Evolutionary conservation across 2,113 vertebrate genomes (phyloP), one percentile per base, ranked within the genome.

Genomic region (Corythaixoides concolor): DNA sequence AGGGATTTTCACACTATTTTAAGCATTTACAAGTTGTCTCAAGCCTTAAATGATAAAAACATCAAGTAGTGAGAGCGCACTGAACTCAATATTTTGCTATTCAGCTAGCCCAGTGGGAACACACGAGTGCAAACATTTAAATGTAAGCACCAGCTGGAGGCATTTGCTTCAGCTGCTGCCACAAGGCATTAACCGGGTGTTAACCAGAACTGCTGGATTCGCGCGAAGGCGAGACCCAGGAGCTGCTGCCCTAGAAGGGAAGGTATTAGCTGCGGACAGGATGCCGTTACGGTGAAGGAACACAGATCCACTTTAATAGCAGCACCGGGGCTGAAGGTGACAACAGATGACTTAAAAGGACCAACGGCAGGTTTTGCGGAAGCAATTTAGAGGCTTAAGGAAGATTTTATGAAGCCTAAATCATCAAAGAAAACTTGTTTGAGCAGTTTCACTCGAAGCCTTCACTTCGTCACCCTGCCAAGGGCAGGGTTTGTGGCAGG

Each of bases 11-110:
- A 75, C 1, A 1, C 88, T 96, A 96, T 96, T 95, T 94, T 84
- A 94, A 93, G 86, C 76, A 87, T 94, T 95, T 96, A 85, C 72
- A 95, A 97, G 92, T 94, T 92, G 83, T 95, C 93, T 95, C 85
- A 86, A 93, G 95, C 88, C 92, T 94, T 86, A 93, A 93, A 88
- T 1, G 68, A 94, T 19, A 73, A 93, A 93, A 96, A 88, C 95
- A 89, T 85, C 70, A 53, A 96, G 93, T 32, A 83, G 89, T 72
- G 77, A 91, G 89, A 91, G 96, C 66, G 85, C 85, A 77, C 75
- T 90, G 95, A 92, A 93, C 91, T 94, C 92, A 83, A 10, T 89
- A 67, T 93, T 96, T 96, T 94, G 90, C 88, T 93, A 13, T 30
- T 83, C 90, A 90, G 93, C 68, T 86, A 76, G 78, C 87, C 86